These are phyloP conservation scores for Urocynchramus pylzowi DNA, from an alignment of 2,113 vertebrate species.

Conservation along the genomic window DNA sequence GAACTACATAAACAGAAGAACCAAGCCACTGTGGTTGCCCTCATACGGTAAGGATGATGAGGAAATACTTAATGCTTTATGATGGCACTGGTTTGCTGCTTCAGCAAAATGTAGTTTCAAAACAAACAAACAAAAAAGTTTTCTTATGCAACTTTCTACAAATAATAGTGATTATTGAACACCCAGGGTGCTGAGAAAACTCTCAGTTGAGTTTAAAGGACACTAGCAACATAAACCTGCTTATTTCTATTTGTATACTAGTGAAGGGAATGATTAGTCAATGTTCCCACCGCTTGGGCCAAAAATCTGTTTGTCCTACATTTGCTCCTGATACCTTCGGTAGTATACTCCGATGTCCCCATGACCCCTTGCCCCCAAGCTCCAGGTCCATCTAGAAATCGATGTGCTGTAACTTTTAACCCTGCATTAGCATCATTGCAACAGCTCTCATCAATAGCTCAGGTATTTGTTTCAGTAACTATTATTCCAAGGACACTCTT, in stretches of 20 bases:
- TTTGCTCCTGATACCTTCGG: neutral
- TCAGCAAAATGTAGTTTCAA: neutral
- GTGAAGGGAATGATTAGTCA: neutral
- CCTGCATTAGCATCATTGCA: neutral
- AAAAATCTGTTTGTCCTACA: neutral
- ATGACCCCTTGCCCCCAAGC: neutral
- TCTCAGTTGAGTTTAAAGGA: neutral
- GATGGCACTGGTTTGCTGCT: neutral
- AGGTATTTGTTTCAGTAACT: neutral
- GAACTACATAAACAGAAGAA: neutral
- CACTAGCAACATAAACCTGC: neutral
- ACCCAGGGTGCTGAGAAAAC: neutral
- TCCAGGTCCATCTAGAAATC: neutral
- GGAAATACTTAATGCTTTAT: neutral
- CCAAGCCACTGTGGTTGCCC: neutral
- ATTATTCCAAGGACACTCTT: neutral
- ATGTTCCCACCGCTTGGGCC: neutral
- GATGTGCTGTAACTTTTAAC: neutral
- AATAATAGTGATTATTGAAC: neutral
- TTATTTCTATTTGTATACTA: neutral
- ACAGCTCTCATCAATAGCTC: neutral
- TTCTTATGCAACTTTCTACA: neutral
- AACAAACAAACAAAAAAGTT: neutral
- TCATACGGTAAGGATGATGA: rapidly evolving
- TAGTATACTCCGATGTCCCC: rapidly evolving